Conservation (phyloP, 2,797 vertebrate species). For the Etheostoma perlongum region DNA sequence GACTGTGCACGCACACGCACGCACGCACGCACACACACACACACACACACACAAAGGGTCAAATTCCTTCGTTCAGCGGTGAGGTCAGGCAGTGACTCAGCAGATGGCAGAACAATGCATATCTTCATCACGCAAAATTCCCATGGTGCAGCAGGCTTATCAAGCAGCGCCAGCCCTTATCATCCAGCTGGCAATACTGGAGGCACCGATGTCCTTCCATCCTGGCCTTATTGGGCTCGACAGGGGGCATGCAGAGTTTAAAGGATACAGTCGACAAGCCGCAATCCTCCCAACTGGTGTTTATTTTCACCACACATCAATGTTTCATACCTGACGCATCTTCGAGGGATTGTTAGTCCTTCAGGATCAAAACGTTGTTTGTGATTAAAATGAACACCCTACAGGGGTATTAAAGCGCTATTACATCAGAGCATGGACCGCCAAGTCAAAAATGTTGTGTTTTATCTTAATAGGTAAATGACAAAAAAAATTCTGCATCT, state of each 20-base stretch:
- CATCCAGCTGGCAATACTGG: constrained; percentile 72
- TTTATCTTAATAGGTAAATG: constrained; percentile 37
- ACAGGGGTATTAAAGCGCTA: constrained; percentile 39
- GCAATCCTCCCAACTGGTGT: constrained; percentile 54
- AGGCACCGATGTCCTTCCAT: constrained; percentile 54
- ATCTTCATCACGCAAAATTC: constrained; percentile 74
- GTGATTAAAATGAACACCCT: constrained; percentile 51
- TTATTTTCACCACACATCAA: constrained; percentile 51
- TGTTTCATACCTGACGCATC: constrained; percentile 53
- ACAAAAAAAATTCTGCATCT: neutral
- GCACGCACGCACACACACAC: neutral
- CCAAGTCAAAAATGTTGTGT: constrained; percentile 12
- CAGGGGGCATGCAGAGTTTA: constrained; percentile 72
- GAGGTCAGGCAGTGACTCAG: constrained; percentile 73
- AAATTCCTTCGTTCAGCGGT: constrained; percentile 49
- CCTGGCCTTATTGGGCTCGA: constrained; percentile 39
- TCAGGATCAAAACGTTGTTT: constrained; percentile 42
- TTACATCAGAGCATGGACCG: constrained; percentile 9
- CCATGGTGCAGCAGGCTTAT: constrained; percentile 59
- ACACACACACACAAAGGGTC: constrained; percentile 27
- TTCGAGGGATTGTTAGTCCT: constrained; percentile 39
- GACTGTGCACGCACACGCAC: constrained; percentile 14
- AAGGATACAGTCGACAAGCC: constrained; percentile 46
- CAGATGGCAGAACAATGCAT: constrained; percentile 80
- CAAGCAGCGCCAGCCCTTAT: constrained; percentile 71